phyloP scores from a whole-genome alignment of 2,113 vertebrate species.

The Dipodomys stephensi region DNA sequence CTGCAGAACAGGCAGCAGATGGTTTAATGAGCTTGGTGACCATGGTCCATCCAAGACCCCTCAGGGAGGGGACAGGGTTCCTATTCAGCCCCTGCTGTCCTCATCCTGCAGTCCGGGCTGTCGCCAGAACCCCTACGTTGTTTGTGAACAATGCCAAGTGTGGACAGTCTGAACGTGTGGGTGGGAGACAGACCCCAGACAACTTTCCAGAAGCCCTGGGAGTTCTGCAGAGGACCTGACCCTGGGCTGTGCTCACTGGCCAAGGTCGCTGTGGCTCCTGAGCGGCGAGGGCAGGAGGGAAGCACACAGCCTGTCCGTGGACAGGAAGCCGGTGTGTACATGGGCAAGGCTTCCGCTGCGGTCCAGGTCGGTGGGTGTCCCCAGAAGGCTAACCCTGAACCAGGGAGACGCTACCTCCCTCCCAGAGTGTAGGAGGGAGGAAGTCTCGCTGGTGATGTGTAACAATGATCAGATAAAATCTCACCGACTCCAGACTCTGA shows the following conservation, averaged over 20 bases:
- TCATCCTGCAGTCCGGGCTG: no score
- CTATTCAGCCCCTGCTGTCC: fast-evolving
- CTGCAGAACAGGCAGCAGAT: not conserved
- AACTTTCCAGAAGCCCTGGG: fast-evolving
- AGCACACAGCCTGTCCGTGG: fast-evolving
- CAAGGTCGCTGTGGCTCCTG: fast-evolving
- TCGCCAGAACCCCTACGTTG: fast-evolving
- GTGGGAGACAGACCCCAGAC: not conserved
- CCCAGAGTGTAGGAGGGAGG: no score
- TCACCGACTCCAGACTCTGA: not conserved
- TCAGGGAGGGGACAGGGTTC: not conserved
- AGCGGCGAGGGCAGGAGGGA: no score
- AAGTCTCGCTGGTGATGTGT: fast-evolving
- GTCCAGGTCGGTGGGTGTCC: no score
- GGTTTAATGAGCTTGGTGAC: not conserved
- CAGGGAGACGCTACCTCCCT: not conserved
- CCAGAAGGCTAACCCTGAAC: fast-evolving
- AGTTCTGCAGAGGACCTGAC: not conserved
- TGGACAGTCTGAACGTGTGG: not conserved
- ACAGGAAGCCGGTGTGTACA: no score
- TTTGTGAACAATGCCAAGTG: not conserved
- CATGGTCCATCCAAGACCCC: fast-evolving
- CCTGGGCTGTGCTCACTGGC: fast-evolving
- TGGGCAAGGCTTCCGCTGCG: fast-evolving
- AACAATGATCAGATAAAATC: not conserved